A percentile compares a stretch with the other conserved stretches of the same genome.
These are phyloP conservation scores for Eupithecia dodoneata DNA, from an alignment of 2,888 invertebrate species.

Conservation along the genomic window DNA sequence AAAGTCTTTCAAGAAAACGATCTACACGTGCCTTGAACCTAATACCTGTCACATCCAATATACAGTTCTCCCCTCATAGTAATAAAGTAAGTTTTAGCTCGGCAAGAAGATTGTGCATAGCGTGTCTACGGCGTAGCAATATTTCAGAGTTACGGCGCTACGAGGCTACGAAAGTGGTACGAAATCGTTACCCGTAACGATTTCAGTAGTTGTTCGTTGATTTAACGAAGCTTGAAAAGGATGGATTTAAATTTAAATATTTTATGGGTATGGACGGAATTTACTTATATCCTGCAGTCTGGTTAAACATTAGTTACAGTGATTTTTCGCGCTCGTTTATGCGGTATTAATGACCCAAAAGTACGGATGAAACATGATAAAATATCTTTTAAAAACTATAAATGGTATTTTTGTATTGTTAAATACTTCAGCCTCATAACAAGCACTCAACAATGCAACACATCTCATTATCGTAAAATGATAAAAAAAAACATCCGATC, in stretches of 20 bases:
- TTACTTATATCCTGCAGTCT: not conserved
- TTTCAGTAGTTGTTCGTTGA: not conserved
- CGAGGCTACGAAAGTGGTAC: conserved; percentile 42
- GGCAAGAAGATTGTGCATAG: conserved; percentile 29
- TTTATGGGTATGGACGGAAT: not conserved
- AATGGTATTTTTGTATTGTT: no score
- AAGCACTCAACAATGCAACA: no score
- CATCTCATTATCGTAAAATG: no score
- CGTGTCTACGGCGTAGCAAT: conserved; percentile 43
- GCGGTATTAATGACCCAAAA: no score
- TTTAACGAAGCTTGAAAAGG: not conserved
- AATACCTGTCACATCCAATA: not conserved
- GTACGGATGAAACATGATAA: no score
- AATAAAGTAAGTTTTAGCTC: conserved; percentile 22
- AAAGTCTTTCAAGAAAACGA: not conserved
- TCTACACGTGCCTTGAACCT: not conserved
- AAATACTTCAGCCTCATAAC: no score
- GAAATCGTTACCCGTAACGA: conserved; percentile 2
- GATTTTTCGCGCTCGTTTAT: not conserved
- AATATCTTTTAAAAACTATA: no score
- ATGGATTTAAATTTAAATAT: not conserved
- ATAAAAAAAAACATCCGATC: no score
- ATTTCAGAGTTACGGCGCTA: conserved; percentile 47
- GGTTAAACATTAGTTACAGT: not conserved
- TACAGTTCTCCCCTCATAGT: not conserved